A percentile compares a stretch with the other conserved stretches of the same genome.
Evolutionary conservation across 2,888 invertebrate genomes (phyloP).

Genomic region (Podotricha telesiphe): DNA sequence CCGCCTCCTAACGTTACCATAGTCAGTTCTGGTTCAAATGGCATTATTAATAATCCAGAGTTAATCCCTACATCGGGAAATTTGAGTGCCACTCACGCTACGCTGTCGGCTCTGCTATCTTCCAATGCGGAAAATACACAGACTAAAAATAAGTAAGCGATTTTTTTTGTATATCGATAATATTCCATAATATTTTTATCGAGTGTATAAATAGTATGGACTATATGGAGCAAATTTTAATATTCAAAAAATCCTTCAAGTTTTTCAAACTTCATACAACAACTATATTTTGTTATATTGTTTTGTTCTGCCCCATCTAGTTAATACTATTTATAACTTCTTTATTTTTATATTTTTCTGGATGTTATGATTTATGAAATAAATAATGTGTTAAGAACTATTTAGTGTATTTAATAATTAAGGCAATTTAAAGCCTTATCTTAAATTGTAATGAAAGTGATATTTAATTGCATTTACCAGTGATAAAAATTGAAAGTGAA

Average conservation of each 20-base stretch:
- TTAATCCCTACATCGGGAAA: conserved; percentile 67
- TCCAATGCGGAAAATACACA: conserved; percentile 59
- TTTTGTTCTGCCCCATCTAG: not conserved
- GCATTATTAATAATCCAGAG: conserved; percentile 60
- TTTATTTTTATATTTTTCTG: not conserved
- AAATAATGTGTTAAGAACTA: conserved; percentile 1
- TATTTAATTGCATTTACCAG: conserved; percentile 17
- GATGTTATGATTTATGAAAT: not conserved
- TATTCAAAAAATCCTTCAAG: not conserved
- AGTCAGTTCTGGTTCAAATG: conserved; percentile 72
- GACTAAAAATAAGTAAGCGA: conserved; percentile 41
- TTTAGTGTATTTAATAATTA: conserved; percentile 8
- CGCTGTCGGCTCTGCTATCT: conserved; percentile 72
- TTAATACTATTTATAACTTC: not conserved
- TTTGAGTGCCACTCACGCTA: conserved; percentile 79
- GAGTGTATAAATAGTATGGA: not conserved
- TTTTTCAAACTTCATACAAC: not conserved
- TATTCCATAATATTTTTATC: conserved; percentile 1
- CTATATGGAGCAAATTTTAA: not conserved
- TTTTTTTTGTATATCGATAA: conserved; percentile 5
- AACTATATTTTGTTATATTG: not conserved
- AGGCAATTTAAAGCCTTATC: not conserved
- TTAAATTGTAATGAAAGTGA: conserved; percentile 8
- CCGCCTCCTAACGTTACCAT: conserved; percentile 79
- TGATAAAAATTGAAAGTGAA: conserved; percentile 27